phyloP scores from a whole-genome alignment of 2,888 invertebrate species.

The Dicroscelio sp. region DNA sequence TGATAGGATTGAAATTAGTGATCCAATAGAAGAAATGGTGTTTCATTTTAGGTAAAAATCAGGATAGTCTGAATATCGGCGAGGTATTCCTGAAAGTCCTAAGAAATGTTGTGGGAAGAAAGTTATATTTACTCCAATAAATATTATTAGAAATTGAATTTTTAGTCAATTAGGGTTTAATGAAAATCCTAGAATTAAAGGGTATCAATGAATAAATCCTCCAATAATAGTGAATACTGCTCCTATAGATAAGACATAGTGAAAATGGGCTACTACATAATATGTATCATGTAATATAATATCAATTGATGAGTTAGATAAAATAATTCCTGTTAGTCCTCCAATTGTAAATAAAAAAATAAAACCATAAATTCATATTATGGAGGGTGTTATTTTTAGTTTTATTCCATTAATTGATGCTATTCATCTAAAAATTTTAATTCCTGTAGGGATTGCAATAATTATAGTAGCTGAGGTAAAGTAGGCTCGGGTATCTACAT shows the following conservation, averaged over 20 bases:
- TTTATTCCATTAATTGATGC: constrained; percentile 93
- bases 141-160: constrained; percentile 95
- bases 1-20: constrained; percentile 93
- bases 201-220: constrained; percentile 95
- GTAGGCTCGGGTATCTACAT: constrained; percentile 96
- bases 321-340: constrained; percentile 93
- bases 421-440: constrained; percentile 96
- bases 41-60: constrained; percentile 94
- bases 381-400: constrained; percentile 92
- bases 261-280: constrained; percentile 96
- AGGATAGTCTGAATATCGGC: constrained; percentile 95
- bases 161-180: constrained; percentile 93
- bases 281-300: constrained; percentile 96
- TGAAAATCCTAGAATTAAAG: constrained; percentile 95
- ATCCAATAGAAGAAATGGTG: constrained; percentile 94
- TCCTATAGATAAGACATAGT: constrained; percentile 96
- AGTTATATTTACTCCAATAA: constrained; percentile 95
- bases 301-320: constrained; percentile 96
- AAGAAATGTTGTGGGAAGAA: constrained; percentile 96
- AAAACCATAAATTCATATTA: constrained; percentile 95
- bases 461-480: constrained; percentile 97
- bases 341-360: constrained; percentile 95
- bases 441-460: constrained; percentile 96
- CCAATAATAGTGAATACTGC: constrained; percentile 96
- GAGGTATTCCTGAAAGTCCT: constrained; percentile 94